Evolutionary conservation across 2,797 vertebrate genomes (phyloP).

Genomic region (Loriculus beryllinus): DNA sequence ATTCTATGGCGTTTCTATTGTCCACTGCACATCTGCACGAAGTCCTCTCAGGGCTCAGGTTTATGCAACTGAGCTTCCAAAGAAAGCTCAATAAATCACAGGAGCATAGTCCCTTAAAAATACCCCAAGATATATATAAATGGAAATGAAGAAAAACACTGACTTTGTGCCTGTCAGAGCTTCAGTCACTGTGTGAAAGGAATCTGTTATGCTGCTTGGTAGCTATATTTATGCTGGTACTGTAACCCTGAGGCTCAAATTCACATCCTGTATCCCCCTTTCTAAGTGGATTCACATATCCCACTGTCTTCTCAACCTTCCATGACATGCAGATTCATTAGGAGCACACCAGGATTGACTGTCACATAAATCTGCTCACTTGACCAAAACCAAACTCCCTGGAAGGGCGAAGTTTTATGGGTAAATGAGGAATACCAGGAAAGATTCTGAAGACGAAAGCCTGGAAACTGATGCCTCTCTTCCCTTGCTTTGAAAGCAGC

Average conservation of each 20-base stretch:
- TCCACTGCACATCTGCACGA: neutral
- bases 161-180: slow-evolving; percentile 32
- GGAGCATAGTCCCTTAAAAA: neutral
- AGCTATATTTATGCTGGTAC: slow-evolving; percentile 9
- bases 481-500: neutral
- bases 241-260: neutral
- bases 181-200: neutral
- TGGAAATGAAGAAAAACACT: neutral
- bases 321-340: neutral
- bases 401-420: neutral
- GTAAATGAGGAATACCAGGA: neutral
- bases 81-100: neutral
- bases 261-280: neutral
- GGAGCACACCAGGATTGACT: neutral
- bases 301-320: neutral
- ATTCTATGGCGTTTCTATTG: neutral
- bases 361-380: neutral
- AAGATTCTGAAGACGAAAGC: neutral
- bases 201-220: neutral
- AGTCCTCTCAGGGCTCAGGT: neutral
- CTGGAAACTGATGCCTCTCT: neutral
- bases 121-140: neutral
- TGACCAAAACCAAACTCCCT: neutral
- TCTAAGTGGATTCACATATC: neutral
- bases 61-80: neutral